phyloP scores from a whole-genome alignment of 35 echinoderm and acorn worm genomes.

The Ophioderma brevispina region DNA sequence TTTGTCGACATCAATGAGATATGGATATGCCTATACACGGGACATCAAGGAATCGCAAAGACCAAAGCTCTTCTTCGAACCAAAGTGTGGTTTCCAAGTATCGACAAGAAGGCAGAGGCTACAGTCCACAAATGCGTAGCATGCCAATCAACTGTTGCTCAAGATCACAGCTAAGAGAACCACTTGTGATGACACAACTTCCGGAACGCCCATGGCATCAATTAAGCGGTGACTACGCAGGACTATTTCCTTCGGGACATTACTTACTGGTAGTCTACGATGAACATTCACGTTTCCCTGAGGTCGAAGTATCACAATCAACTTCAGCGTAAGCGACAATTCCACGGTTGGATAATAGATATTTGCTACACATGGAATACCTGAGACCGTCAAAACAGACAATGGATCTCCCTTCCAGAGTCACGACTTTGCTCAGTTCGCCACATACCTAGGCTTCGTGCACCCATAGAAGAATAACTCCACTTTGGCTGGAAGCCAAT shows the following conservation, averaged over 20 bases:
- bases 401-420: not conserved
- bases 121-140: slow-evolving; percentile 42
- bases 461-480: not conserved
- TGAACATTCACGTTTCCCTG: too few species aligned
- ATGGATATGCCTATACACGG: too few species aligned
- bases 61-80: not conserved
- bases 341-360: not conserved
- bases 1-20: slow-evolving; percentile 9
- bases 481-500: slow-evolving; percentile 30
- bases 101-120: slow-evolving; percentile 22
- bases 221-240: too few species aligned
- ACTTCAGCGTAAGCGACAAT: not conserved
- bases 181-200: too few species aligned
- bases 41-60: not conserved
- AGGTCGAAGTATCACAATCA: too few species aligned
- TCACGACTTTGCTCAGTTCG: not conserved
- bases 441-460: not conserved
- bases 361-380: not conserved
- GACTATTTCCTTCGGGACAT: too few species aligned
- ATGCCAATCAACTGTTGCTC: slow-evolving; percentile 29
- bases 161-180: too few species aligned
- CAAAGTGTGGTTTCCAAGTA: not conserved
- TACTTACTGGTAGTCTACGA: too few species aligned
- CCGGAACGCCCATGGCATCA: too few species aligned
- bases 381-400: not conserved